Evolutionary conservation across 2,113 vertebrate species (phyloP), one percentile per base, ranked within the genome.

Genomic region (Oreotrochilus melanogaster): DNA sequence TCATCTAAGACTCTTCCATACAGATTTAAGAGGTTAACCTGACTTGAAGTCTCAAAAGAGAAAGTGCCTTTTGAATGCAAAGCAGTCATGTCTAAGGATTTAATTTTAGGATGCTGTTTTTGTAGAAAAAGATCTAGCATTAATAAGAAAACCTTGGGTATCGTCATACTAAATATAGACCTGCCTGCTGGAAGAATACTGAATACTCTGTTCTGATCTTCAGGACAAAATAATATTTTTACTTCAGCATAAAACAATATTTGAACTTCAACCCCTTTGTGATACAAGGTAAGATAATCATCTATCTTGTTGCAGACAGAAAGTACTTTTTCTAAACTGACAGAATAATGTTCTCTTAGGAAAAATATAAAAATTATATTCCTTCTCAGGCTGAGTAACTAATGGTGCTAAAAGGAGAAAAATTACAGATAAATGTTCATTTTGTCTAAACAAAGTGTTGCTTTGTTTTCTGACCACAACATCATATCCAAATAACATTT

Each of bases 91-190:
- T 61, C 62, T 69, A 79, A 81, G 54, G 45, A 79, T 84, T 88
- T 75, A 39, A 47, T 88, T 82, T 78, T 48, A 82, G 39, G 73
- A 65, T 33, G 37, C 10, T 19, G 25, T 7, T 81, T 85, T 82
- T 35, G 27, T 45, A 85, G 65, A 2, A 11, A 62, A 78, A 72
- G 33, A 39, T 4, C 5, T 56, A n/a, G 13, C 25, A 50, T 33
- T 39, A 57, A 48, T 78, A 78, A 76, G 45, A 92, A 82, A 88
- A 88, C 37, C 24, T 72, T 61, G 15, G 33, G 28, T 28, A 61
- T 61, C 76, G 35, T 90, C 42, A 76, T 78, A 69, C 70, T 86
- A 92, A 93, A 86, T 76, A 89, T 73, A 78, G 89, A 58, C 37
- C 30, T 2, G 5, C 13, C 69, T 88, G 33, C 74, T 94, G 31